Base-by-base conservation (phyloP, 2,113 vertebrate species). In the Pomatostomus ruficeps region DNA sequence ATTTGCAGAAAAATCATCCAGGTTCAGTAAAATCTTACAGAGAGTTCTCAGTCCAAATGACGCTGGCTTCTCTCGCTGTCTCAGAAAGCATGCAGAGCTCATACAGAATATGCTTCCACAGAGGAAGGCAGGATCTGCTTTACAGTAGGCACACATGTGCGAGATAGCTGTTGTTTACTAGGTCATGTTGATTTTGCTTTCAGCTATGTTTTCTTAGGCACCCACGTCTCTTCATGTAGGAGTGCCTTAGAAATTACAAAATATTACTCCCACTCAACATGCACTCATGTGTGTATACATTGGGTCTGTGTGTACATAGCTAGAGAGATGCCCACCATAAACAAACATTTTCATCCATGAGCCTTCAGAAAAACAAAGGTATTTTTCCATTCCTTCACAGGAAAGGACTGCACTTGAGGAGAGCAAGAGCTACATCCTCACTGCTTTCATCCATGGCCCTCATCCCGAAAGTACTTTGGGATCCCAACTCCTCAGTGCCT, bases 171-270 rank as follows among this genome's bases (percentile, higher is more conserved):
- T 92, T 93, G 93, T 96, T 97, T 97, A 94, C 95, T 92, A 75
- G 92, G 89, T 89, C 91, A 86, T 85, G 91, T 92, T 95, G 88
- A 92, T 95, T 94, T 96, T 96, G 68, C 93, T 96, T 93, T 94
- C 86, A 92, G 86, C 95, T 93, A 83, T 93, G 82, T 95, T 95
- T 96, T 88, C 90, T 91, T 93, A 92, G 85, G 81, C 88, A 89
- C 91, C 90, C 91, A 95, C 89, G 3, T 89, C 87, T 88, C 92
- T 83, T 92, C 89, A 93, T 33, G 90, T 88, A 97, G 92, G 83
- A 91, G 62, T 91, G 85, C 91, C 95, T 94, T 35, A 49, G 75
- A 95, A 96, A 95, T 92, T 88, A 94, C 87, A 94, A 94, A 96
- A 93, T 90, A 96, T 90, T 95, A 83, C 93, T 96, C 93, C 95